Evolutionary conservation across 2,888 invertebrate genomes (phyloP), one percentile per base, ranked within the genome.

Genomic region (Euphydryas editha): DNA sequence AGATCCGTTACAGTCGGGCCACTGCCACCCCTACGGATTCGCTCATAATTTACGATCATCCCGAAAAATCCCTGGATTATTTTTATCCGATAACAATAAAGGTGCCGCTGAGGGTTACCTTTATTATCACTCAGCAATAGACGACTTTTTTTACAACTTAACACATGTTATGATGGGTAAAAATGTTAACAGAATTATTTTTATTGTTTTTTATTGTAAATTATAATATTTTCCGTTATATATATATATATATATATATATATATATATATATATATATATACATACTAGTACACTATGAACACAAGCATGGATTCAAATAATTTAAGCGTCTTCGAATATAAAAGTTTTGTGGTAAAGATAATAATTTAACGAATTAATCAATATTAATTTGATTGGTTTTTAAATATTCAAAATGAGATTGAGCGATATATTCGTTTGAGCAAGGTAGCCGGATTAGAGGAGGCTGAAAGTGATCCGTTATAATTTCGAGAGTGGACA

Each of bases 1-100:
- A 72, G 77, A 75, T 76, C 68, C 60, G 60, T 65, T 62, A 42
- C 67, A 49, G 47, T 59, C 54, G 59, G 42, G 65, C 58, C 54
- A 47, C 77, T 76, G 65, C 77, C 76, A 78, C 84, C 86, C 87
- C 81, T 75, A 80, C 78, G 85, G 83, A 86, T 83, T 86, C 88
- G 81, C 87, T 84, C 90, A 88, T 92, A 90, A 92, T 92, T 92
- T 92, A 92, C 90, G 92, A 91, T 88, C 88, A 90, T 90, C 90
- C 90, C 85, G 75, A 88, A 90, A 90, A 91, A 90, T 89, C 90
- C 87, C 78, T 75, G 90, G 90, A 91, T 92, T 92, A 92, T 90
- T 92, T 92, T 92, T 92, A 92, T 92, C 90, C 86, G 91, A 92
- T 92, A 92, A 90, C 91, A 90, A 92, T 92, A 91, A 91, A 92